Base-by-base conservation (phyloP, 2,888 invertebrate species). In the Caenorhabditis wallacei region DNA sequence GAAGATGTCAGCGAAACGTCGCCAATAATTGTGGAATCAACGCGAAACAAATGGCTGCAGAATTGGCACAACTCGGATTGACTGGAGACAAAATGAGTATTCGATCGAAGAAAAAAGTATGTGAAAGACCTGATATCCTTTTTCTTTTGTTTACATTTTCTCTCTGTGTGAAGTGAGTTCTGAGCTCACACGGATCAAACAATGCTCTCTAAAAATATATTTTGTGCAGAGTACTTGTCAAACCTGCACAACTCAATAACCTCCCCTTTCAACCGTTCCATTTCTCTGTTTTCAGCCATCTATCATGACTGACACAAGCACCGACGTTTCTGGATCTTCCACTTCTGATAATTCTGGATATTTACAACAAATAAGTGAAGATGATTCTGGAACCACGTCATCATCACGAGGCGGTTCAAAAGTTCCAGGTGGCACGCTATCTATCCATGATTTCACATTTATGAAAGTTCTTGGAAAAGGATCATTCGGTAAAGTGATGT, bases 1-100 rank as follows among this genome's bases (percentile, higher is more conserved):
- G 2, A 66, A 90, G 90, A 78, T 99, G 99, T 93, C 96, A 97
- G 94, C 97, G 97, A 93, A 99, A 99, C 94, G 98, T 99, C 85
- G 98, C 98, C 84, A 98, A 98, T 94, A 98, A 97, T 93, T 99
- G 99, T 93, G 98, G 99, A 91, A 97, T 98, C 93, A 96, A 99
- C 94, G 96, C 97, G 74, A 96, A 97, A 93, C 95, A 95, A 93
- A 95, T 99, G 96, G 98, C 97, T 4, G 95, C 96, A 92, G 95
- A 97, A 89, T 94, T 98, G 89, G 95, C 95, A 92, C 95, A 95
- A 92, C 95, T 98, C 93, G 97, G 97, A 92, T 95, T 98, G 92
- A 95, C 96, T 70, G 96, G 96, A 8, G 95, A 95, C 91, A 96
- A 96, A 93, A 95, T 95, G 93, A 95, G 95, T 89, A 66, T 90